Evolutionary conservation across 1,140 invertebrate species (phyloP), one percentile per base, ranked within the genome.

Genomic region (Phthorimaea operculella): DNA sequence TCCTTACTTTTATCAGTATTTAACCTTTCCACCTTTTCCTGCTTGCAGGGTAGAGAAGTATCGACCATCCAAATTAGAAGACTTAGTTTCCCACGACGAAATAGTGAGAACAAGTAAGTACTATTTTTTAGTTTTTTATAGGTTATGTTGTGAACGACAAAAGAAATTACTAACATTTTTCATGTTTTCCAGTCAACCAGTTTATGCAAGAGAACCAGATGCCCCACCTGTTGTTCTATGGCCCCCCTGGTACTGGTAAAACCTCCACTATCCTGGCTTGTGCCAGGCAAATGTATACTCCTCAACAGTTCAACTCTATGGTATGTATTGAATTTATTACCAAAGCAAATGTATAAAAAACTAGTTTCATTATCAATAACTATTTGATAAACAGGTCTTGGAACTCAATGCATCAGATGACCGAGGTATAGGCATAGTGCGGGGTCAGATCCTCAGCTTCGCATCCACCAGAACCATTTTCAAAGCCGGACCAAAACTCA

Each of bases 371-470:
- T n/a, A n/a, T n/a, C n/a, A n/a, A n/a, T n/a, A n/a, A n/a, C n/a
- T n/a, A n/a, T 77, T 76, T 42, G 72, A 52, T 82, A 77, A 28
- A 0, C 72, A 93, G 92, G 93, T 96, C 8, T 83, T 98, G 61
- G 93, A 99, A 87, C 87, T 99, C 54, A 99, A 99, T 90, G 98
- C 98, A 1, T 99, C 98, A 8, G 98, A 99, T 90, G 98, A 99
- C 77, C 88, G 98, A 84, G 98, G 98, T 63, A 99, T 99, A 80
- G 94, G 92, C 5, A 97, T 99, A 63, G 97, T 99, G 0, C 87
- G 98, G 70, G 94, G 95, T 4, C 93, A 96, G 81, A 97, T 99
- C 64, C 86, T 99, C n/a, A 98, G 92, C 80, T 99, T 99, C 91
- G 98, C 98, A 0, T 96, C 95, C 59, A 99, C 97, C n/a, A 91